phyloP scores from a whole-genome alignment of 2,888 invertebrate genomes.

The Microchrysa polita region DNA sequence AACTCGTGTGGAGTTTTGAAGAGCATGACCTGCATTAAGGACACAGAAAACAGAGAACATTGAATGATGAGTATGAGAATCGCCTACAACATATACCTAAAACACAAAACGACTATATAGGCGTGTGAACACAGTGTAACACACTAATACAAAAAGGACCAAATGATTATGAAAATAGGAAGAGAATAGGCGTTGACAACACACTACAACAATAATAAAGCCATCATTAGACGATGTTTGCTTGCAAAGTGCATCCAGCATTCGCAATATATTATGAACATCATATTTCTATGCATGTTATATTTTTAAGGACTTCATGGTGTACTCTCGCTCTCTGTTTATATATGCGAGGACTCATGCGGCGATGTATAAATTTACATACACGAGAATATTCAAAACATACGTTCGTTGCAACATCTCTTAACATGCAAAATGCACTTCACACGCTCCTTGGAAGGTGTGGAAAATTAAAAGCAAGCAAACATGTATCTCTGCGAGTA shows the following conservation, averaged over 20 bases:
- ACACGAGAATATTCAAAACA: no score
- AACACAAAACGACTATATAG: not conserved
- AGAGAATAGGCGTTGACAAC: not conserved
- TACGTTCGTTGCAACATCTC: not conserved
- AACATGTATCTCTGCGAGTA: not conserved
- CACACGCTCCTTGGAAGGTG: slow-evolving; percentile 25
- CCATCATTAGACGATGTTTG: slow-evolving; percentile 18
- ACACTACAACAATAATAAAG: not conserved
- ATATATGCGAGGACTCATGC: no score
- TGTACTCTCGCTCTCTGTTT: no score
- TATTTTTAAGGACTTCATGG: no score
- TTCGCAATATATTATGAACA: slow-evolving; percentile 19
- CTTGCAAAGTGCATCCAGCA: not conserved
- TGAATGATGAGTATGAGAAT: not conserved
- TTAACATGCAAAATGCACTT: slow-evolving; percentile 14
- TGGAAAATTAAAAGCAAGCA: slow-evolving; percentile 36
- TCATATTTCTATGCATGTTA: not conserved
- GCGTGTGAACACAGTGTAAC: no score
- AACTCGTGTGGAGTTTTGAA: slow-evolving; percentile 60
- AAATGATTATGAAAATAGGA: no score
- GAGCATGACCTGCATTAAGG: slow-evolving; percentile 58
- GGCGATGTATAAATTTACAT: no score
- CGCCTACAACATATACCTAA: no score
- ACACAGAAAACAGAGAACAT: not conserved
- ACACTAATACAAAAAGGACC: no score